phyloP scores from a whole-genome alignment of 2,888 invertebrate genomes.

The Mechanitis mazaeus region DNA sequence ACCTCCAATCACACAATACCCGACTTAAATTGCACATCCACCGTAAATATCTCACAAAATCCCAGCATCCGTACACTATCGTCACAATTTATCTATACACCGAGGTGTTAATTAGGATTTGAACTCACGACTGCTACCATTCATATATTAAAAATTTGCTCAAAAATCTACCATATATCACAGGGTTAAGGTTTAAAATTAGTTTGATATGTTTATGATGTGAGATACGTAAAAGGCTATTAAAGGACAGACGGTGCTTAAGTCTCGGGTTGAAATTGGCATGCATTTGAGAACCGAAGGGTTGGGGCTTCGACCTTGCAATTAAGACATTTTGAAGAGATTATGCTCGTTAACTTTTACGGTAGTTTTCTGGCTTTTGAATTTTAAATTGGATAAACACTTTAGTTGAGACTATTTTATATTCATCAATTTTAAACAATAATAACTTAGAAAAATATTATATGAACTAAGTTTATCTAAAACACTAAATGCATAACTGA shows the following conservation, averaged over 20 bases:
- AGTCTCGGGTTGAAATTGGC: conserved; percentile 70
- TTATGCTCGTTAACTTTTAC: conserved; percentile 20
- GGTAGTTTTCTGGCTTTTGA: conserved; percentile 11
- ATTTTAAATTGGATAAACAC: neutral
- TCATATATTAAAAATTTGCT: conserved; percentile 32
- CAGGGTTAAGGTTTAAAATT: conserved; percentile 33
- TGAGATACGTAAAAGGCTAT: conserved; percentile 67
- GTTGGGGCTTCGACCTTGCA: conserved; percentile 49
- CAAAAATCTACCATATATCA: conserved; percentile 32
- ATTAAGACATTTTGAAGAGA: conserved; percentile 50
- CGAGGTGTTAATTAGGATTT: conserved; percentile 73
- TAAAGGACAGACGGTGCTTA: conserved; percentile 58
- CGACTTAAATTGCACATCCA: conserved; percentile 18
- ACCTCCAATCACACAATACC: neutral
- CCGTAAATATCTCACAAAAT: conserved; percentile 41
- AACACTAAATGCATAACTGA: too few species aligned
- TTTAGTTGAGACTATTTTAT: too few species aligned
- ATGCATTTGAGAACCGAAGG: conserved; percentile 57
- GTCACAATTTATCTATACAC: conserved; percentile 67
- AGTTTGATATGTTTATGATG: conserved; percentile 39
- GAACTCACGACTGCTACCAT: conserved; percentile 71
- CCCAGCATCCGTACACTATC: conserved; percentile 56
- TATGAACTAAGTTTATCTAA: too few species aligned
- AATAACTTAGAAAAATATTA: too few species aligned
- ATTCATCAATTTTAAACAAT: too few species aligned